Evolutionary conservation across 2,888 invertebrate species (phyloP).

Genomic region (Cephus rjabovi): DNA sequence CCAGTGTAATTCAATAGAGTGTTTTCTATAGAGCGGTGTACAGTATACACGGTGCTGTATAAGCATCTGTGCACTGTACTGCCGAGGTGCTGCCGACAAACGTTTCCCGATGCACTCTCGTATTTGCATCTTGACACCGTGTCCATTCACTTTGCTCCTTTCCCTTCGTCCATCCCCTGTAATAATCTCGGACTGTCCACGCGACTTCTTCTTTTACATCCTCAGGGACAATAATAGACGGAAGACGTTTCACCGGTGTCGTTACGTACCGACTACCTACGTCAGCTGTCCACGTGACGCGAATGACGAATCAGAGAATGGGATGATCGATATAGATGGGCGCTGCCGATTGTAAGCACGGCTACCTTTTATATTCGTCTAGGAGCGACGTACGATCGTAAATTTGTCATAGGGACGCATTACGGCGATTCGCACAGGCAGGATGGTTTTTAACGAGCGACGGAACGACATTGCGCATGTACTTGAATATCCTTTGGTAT

Average conservation of each 20-base stretch:
- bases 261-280: background rate
- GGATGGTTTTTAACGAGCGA: background rate
- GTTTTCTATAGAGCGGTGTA: background rate
- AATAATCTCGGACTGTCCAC: background rate
- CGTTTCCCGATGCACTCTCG: background rate
- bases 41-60: background rate
- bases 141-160: background rate
- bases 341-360: background rate
- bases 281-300: background rate
- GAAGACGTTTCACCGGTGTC: background rate
- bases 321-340: background rate
- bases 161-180: background rate
- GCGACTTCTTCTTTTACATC: background rate
- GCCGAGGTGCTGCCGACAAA: background rate
- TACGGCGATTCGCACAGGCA: background rate
- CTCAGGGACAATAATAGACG: background rate
- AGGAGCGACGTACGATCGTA: background rate
- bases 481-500: background rate
- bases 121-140: background rate
- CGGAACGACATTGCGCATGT: background rate
- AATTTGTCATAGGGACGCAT: background rate
- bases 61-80: background rate
- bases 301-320: background rate
- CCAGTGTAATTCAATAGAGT: background rate
- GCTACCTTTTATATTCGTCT: background rate